Base-by-base conservation (phyloP, 2,113 vertebrate species). In the Columba livia region DNA sequence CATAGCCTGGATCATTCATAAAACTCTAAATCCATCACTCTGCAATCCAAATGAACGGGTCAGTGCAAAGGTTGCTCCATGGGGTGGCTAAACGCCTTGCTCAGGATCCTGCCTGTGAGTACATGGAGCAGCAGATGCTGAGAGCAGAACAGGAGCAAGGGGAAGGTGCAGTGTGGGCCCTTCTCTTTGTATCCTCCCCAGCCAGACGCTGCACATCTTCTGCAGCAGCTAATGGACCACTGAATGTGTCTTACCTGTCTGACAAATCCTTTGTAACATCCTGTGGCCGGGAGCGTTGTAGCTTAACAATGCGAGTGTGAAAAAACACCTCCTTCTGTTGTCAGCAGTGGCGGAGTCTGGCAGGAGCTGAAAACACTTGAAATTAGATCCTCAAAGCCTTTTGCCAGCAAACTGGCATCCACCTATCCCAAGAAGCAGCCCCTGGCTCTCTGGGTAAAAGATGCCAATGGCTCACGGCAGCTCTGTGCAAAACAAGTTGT, bases 301-400 rank as follows among this genome's bases (percentile, higher is more conserved):
- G 67, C 29, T 83, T 38, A 66, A 70, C 85, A 70, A 57, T 9
- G 21, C 0, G 5, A 66, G 36, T 26, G 67, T 61, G 90, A 80
- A 69, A 85, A 90, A 77, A 9, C 79, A 57, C 66, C 66, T 93
- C 53, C 61, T 80, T 5, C 83, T 53, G 25, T 34, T 75, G 73
- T 77, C 89, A 91, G 44, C 79, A 38, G 36, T 29, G 78, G 51
- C 5, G 0, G 58, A 71, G 61, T 11, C 90, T 93, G 85, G 60
- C 89, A 91, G 81, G 60, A 90, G 72, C 79, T 86, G 91, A 89
- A 89, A 95, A 61, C 38, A 56, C 38, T 83, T 50, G 51, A 54
- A 92, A 89, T 85, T 12, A 78, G 58, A 82, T 77, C 60, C 79
- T 85, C 79, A 51, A 71, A 94, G 79, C 38, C 38, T 85, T 90